phyloP scores from a whole-genome alignment of 2,797 vertebrate species.

The Helarctos malayanus region DNA sequence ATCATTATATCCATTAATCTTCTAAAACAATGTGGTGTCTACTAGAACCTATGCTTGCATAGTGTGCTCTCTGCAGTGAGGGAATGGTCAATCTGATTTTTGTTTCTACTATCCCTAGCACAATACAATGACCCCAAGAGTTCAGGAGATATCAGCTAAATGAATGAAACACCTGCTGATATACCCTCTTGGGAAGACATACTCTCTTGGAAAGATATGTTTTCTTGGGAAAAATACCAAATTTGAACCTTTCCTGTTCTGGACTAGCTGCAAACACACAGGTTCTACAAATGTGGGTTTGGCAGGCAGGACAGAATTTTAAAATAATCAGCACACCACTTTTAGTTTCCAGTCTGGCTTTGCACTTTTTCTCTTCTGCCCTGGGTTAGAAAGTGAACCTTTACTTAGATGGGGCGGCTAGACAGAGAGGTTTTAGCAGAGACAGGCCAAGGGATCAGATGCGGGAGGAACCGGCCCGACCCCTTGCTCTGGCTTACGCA shows the following conservation, averaged over 20 bases:
- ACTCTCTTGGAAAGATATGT: background rate
- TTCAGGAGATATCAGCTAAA: constrained; percentile 60
- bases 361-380: constrained; percentile 61
- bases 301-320: constrained; percentile 44
- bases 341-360: constrained; percentile 64
- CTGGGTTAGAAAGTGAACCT: constrained; percentile 36
- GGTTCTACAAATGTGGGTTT: background rate
- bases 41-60: background rate
- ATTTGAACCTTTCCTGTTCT: constrained; percentile 54
- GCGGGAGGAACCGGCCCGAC: constrained; percentile 69
- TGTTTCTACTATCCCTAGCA: background rate
- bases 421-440: constrained; percentile 35
- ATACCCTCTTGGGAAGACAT: background rate
- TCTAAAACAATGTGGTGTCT: constrained; percentile 26
- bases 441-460: constrained; percentile 66
- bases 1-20: constrained; percentile 18
- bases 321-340: constrained; percentile 53
- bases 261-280: constrained; percentile 39
- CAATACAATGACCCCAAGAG: background rate
- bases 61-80: constrained; percentile 12
- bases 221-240: constrained; percentile 31
- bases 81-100: background rate
- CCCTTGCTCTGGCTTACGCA: constrained; percentile 81
- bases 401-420: background rate
- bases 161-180: constrained; percentile 58